Base-by-base conservation (phyloP, 1,140 invertebrate genomes). In the Drosophila pectinifera region DNA sequence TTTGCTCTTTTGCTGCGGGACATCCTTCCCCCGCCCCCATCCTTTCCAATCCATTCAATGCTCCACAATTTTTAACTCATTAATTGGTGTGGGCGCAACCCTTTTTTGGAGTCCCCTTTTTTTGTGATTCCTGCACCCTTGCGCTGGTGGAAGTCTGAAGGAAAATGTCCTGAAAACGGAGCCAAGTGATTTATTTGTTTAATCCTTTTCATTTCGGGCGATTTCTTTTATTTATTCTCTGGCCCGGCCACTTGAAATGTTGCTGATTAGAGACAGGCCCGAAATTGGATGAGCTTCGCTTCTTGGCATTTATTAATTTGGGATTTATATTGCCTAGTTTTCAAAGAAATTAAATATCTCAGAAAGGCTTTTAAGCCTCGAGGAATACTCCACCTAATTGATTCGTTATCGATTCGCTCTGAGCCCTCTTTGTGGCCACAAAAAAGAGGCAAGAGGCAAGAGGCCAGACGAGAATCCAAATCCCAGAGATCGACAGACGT, bases 51-150 rank as follows among this genome's bases (percentile, higher is more conserved):
- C 75, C 85, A 90, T 80, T 80, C 80, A 83, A 88, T 89, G 85
- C 82, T 78, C 77, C 73, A 81, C 88, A 90, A 91, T 91, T 91
- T 91, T 91, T 91, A 86, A 70, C 88, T 91, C 88, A 91, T 91
- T 91, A 91, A 91, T 90, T 88, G 88, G 88, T 91, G 78, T 83
- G 84, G 84, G 84, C 63, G 79, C 63, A 70, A 82, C 63, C 77
- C 73, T 69, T 88, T 86, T 84, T 10, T 34, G 14, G 7, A 26
- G 24, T 46, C 24, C 26, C 58, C 62, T 61, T 64, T 45, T 28
- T 31, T 26, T 16, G 31, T 18, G 4, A 24, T 31, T 48, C 13
- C 6, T 51, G 8, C 16, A 36, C 57, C 58, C 58, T 46, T 48
- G 38, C 45, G 49, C 24, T 38, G 42, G 20, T 22, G 68, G 61